Evolutionary conservation across 35 echinoderm and acorn worm species (phyloP).

Genomic region (Ptychodera flava): DNA sequence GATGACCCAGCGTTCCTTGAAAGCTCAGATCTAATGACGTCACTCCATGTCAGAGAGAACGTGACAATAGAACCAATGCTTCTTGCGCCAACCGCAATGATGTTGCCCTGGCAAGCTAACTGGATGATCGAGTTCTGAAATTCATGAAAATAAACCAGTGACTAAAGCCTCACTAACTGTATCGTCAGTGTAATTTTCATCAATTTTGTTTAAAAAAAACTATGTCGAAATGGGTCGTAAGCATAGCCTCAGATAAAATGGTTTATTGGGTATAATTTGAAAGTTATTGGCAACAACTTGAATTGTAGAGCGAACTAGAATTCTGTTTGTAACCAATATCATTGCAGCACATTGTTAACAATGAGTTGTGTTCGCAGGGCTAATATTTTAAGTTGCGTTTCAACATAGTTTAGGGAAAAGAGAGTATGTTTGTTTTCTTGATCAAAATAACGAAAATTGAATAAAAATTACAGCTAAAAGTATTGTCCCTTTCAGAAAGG

Average conservation of each 20-base stretch:
- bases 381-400: no score
- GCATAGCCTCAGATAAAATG: no score
- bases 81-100: neutral
- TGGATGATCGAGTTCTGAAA: neutral
- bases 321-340: no score
- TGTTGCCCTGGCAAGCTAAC: neutral
- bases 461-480: no score
- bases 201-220: no score
- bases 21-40: neutral
- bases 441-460: no score
- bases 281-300: neutral
- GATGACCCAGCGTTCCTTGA: neutral
- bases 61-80: neutral
- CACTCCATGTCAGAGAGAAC: neutral
- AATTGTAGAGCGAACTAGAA: neutral
- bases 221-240: no score
- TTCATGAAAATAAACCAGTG: neutral
- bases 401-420: no score
- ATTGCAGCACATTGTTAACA: no score
- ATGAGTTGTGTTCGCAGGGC: no score
- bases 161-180: neutral
- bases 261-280: neutral
- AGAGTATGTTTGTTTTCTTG: no score
- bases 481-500: no score
- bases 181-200: neutral